Base-by-base conservation (phyloP, 2,113 vertebrate genomes). In the Recurvirostra avosetta region DNA sequence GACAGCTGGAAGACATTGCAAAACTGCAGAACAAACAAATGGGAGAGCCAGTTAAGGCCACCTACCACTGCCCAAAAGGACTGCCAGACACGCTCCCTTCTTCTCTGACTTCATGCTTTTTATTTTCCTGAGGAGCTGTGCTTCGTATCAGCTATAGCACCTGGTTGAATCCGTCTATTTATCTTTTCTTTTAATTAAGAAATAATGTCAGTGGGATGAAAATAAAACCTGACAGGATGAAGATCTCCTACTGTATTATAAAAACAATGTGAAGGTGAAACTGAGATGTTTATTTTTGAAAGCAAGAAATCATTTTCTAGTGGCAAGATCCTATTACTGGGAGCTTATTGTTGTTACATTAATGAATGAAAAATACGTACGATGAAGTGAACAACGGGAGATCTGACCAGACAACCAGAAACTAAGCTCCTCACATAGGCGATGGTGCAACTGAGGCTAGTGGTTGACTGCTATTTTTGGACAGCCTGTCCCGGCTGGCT, bases 111-210 rank as follows among this genome's bases (percentile, higher is more conserved):
- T 74, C 61, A 86, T 52, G 75, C 22, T 79, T 88, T 90, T 82
- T 79, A 29, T 92, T 94, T 92, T 92, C 27, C 80, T 0, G 1
- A 38, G 50, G 79, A 88, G 36, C 68, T 25, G 50, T 40, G 87
- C 88, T 92, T 96, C 58, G 1, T 96, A 96, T 95, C 83, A 86
- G 70, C 77, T 59, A 11, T 29, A 63, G 68, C 85, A 97, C 94
- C 93, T 97, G 93, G 87, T 66, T 95, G 83, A 91, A 80, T 97
- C 68, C 11, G 32, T 90, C 85, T 96, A 56, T 94, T 97, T 95
- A 86, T 95, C 91, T 97, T 96, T 97, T 83, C 63, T 96, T 96
- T 97, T 97, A 97, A 98, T 98, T 97, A 97, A 97, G 92, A 94
- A 73, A 90, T 93, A 79, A 90, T 96, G 97, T 97, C 94, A 96